Evolutionary conservation across 1,140 invertebrate species (phyloP), one percentile per base, ranked within the genome.

Genomic region (Telenomus remus): DNA sequence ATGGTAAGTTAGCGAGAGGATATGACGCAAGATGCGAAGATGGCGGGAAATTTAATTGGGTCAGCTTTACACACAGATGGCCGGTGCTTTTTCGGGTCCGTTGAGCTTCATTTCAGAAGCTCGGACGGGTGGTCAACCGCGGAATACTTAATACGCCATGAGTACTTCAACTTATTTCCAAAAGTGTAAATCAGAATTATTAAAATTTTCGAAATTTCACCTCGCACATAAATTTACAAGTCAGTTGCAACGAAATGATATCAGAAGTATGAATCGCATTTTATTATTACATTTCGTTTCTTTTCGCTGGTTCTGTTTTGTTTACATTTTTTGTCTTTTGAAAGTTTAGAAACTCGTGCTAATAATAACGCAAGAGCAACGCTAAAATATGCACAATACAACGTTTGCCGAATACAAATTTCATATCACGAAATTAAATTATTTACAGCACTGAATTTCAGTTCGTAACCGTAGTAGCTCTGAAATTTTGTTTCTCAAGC

Each of bases 11-110:
- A 12, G 1, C 5, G 7, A 9, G 13, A 37, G 46, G 19, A 27
- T 27, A 48, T 27, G 51, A 59, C 53, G 11, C 19, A 53, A 61
- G 49, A 60, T 53, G 46, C 9, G n/a, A n/a, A 39, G n/a, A 39
- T 63, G 43, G 37, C 64, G 69, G 19, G 46, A 79, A 82, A 82
- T 81, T 79, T 80, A 81, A 82, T 82, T 82, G 78, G 78, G 79
- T 82, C 81, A 79, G 59, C 59, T 42, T 48, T 43, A 56, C 48
- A 53, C 53, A 49, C 16, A 35, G 49, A 70, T 44, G 53, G 34
- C 50, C 50, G 27, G 68, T 39, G 63, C 68, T 78, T 79, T 79
- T 76, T 79, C 69, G 56, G 71, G 65, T 79, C 68, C 63, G 78
- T 76, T 81, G 78, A 82, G 80, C 76, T 81, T 81, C 76, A 69